These are phyloP conservation scores for Seriola rivoliana DNA, from an alignment of 2,113 vertebrate genomes.

Conservation along the genomic window DNA sequence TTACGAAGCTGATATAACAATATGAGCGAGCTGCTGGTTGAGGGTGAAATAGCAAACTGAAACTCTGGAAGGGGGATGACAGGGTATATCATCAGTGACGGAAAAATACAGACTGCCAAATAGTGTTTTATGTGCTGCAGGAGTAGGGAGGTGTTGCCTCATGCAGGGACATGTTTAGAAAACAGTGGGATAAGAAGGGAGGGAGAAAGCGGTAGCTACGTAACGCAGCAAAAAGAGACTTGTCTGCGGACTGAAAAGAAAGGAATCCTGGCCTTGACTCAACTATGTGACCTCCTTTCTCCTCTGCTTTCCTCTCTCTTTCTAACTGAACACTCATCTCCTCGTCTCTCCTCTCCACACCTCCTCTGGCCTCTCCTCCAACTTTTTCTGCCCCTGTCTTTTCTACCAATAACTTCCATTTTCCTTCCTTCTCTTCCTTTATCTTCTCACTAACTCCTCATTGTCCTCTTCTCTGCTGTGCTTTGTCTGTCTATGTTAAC, in stretches of 20 bases:
- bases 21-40: neutral
- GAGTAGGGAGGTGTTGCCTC: neutral
- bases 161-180: conserved; percentile 52
- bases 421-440: neutral
- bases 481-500: neutral
- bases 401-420: neutral
- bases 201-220: neutral
- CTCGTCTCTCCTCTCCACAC: neutral
- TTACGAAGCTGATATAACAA: neutral
- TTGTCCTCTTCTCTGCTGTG: neutral
- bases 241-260: conserved; percentile 24
- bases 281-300: conserved; percentile 42
- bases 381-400: neutral
- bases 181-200: conserved; percentile 22
- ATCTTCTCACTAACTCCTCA: neutral
- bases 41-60: neutral
- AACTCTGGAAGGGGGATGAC: neutral
- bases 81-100: neutral
- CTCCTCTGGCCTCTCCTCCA: conserved; percentile 2
- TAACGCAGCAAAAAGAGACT: conserved; percentile 21
- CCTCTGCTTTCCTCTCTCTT: conserved; percentile 23
- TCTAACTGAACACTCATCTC: neutral
- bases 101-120: conserved; percentile 17
- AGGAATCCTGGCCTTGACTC: conserved; percentile 36
- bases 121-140: neutral